These are phyloP conservation scores for Anolis carolinensis DNA, from an alignment of 2,113 vertebrate species.

Conservation along the genomic window DNA sequence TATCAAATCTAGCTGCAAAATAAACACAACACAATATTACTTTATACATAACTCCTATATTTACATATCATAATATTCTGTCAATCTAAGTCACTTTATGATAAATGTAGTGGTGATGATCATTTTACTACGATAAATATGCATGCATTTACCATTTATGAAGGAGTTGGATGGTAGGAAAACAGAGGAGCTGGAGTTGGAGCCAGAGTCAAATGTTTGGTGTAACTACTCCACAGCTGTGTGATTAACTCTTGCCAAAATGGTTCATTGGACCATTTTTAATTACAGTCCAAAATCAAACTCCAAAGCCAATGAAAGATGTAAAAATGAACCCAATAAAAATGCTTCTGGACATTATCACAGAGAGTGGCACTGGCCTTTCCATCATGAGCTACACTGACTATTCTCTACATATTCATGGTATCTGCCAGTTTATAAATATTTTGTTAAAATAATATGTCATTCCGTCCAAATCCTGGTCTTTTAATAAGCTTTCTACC, in stretches of 20 bases:
- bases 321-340: too few relatives aligned
- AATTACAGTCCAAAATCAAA: too few relatives aligned
- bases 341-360: not conserved
- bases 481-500: not conserved
- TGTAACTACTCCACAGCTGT: too few relatives aligned
- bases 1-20: too few relatives aligned
- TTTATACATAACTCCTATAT: not conserved
- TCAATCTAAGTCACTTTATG: not conserved
- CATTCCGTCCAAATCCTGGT: not conserved
- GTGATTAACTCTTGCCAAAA: too few relatives aligned
- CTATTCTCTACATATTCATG: not conserved
- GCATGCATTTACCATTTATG: not conserved
- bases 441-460: not conserved
- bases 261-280: too few relatives aligned
- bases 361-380: too few relatives aligned
- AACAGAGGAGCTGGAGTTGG: too few relatives aligned
- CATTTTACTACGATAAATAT: not conserved
- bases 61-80: not conserved
- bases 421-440: not conserved
- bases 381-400: not conserved
- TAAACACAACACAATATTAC: not conserved
- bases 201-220: too few relatives aligned
- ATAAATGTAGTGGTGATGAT: not conserved
- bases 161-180: not conserved
- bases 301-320: too few relatives aligned